Base-by-base conservation (phyloP, 2,113 vertebrate genomes). In the Cairina moschata region DNA sequence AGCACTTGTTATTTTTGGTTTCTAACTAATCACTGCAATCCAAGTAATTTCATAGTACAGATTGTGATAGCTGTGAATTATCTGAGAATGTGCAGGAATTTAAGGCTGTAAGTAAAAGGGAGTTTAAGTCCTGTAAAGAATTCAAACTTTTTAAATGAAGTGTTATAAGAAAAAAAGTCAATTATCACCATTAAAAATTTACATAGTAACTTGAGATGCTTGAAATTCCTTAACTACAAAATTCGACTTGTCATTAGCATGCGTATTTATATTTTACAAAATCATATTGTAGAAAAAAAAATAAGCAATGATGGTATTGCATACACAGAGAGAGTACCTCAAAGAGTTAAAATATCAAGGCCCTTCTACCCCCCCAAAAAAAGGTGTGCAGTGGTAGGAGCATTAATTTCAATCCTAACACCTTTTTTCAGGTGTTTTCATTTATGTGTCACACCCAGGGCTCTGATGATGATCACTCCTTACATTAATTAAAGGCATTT, bases 261-360 rank as follows among this genome's bases (percentile, higher is more conserved):
- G 4, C 28, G 62, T 11, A 42, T 16, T 5, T 3, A 0, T 21
- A 42, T 78, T 84, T 72, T 32, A 83, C 34, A 69, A 4, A 42
- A 29, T 83, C 76, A 23, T 3, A 38, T 8, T 4, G 6, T 14
- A 65, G 6, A 3, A 38, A 38, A 8, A 3, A 50, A 63, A 80
- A 84, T 20, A 52, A 72, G 13, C 13, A 88, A n/a, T 16, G 75
- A 34, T 10, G 21, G 8, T 32, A 60, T 8, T 2, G 4, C 18
- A 52, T 6, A 26, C 2, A 29, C 36, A 34, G 11, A 9, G n/a
- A 79, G 48, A 65, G 31, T 11, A 22, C 42, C 23, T 80, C 40
- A 20, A 66, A 55, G 36, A 44, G 17, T n/a, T 29, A 44, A 59
- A 18, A 38, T 0, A 40, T 0, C 13, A 46, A 79, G 2, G 7